Conservation (phyloP, 2,888 invertebrate genomes). For the Yponomeuta sedellus region DNA sequence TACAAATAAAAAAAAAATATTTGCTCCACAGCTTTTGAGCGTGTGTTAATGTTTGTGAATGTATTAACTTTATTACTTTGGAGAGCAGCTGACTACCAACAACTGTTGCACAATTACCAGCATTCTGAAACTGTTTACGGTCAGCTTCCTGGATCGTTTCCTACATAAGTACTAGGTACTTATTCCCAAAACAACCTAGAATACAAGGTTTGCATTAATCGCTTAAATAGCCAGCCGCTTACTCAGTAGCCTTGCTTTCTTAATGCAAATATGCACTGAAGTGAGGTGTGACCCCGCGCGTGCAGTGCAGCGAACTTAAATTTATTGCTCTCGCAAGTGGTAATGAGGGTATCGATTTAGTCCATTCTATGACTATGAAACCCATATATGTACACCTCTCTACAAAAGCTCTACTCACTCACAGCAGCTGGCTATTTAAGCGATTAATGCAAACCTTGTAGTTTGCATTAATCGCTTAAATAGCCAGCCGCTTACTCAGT, state of each 20-base stretch:
- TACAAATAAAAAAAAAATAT: too few relatives aligned
- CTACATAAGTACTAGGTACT: not conserved
- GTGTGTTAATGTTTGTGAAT: too few relatives aligned
- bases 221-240: not conserved
- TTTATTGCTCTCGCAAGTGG: not conserved
- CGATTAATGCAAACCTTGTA: too few relatives aligned
- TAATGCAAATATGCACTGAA: not conserved
- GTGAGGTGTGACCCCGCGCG: not conserved
- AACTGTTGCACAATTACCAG: too few relatives aligned
- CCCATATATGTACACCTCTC: too few relatives aligned
- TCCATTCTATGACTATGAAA: not conserved
- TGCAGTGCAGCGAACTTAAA: not conserved
- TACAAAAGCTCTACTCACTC: too few relatives aligned
- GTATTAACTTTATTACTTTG: too few relatives aligned
- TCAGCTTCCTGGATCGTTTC: too few relatives aligned
- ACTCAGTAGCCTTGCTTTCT: not conserved
- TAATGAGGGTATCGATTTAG: not conserved
- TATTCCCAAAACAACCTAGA: not conserved
- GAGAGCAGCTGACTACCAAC: too few relatives aligned
- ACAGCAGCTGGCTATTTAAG: too few relatives aligned
- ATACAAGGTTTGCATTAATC: not conserved
- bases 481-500: not conserved
- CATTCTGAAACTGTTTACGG: not conserved
- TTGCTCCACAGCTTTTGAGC: too few relatives aligned
- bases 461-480: not conserved